Evolutionary conservation across 2,113 vertebrate genomes (phyloP).

Genomic region (Clarias magur): DNA sequence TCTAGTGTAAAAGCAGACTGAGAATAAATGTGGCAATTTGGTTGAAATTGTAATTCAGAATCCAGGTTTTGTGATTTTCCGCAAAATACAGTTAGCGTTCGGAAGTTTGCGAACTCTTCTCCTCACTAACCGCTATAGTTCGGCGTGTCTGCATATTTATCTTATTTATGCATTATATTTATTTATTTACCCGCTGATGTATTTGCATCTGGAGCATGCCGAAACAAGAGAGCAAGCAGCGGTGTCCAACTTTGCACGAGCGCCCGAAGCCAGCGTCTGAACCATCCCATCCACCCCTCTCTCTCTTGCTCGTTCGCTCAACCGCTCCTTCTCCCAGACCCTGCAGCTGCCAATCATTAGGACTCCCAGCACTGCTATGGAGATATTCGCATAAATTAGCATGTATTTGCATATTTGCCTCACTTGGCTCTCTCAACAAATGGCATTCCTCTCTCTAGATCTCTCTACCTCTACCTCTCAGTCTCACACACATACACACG

Average conservation of each 20-base stretch:
- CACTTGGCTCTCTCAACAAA: slow-evolving; percentile 73
- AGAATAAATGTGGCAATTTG: background rate
- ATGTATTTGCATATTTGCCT: slow-evolving; percentile 80
- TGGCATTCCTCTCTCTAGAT: slow-evolving; percentile 69
- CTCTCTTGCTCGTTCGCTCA: slow-evolving; percentile 3
- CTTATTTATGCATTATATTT: background rate
- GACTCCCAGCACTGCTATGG: slow-evolving; percentile 75
- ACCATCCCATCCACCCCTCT: too few relatives aligned
- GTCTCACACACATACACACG: slow-evolving; percentile 25
- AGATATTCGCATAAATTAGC: slow-evolving; percentile 77
- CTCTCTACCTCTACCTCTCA: slow-evolving; percentile 40
- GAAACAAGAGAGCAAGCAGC: slow-evolving; percentile 64
- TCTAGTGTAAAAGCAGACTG: background rate
- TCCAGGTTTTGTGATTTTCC: background rate
- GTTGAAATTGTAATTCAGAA: background rate
- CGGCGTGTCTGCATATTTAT: background rate
- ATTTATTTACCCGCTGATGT: slow-evolving; percentile 4
- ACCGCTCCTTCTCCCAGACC: slow-evolving; percentile 40
- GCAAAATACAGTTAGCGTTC: background rate
- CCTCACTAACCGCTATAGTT: background rate
- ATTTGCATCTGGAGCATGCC: slow-evolving; percentile 65
- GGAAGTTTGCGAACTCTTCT: background rate
- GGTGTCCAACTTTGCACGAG: slow-evolving; percentile 69
- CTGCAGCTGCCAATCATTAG: slow-evolving; percentile 78
- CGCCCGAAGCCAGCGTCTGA: slow-evolving; percentile 68